phyloP scores from a whole-genome alignment of 2,888 invertebrate genomes.

The Trisateles emortualis region DNA sequence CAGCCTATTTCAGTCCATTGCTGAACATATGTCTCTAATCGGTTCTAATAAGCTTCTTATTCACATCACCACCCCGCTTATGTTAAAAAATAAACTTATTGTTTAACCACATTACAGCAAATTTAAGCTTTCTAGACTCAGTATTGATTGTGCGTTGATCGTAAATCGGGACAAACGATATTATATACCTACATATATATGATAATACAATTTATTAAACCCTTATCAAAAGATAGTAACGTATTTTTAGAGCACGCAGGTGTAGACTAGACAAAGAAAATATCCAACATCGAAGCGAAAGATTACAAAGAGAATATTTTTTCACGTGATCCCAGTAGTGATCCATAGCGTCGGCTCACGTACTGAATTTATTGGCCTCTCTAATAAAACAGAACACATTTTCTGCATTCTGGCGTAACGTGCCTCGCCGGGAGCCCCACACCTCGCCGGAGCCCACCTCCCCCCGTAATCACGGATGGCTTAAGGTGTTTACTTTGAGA shows the following conservation, averaged over 20 bases:
- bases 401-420: slow-evolving; percentile 71
- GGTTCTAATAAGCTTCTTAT: no score
- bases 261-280: slow-evolving; percentile 7
- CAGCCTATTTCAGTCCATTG: no score
- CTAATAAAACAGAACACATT: slow-evolving; percentile 82
- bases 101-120: no score
- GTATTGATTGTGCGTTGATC: no score
- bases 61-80: no score
- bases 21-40: no score
- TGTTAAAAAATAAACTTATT: no score
- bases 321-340: slow-evolving; percentile 57
- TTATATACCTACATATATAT: no score
- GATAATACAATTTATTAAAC: neutral
- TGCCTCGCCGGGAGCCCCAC: slow-evolving; percentile 30
- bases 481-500: slow-evolving; percentile 53
- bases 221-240: neutral
- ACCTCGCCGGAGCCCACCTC: slow-evolving; percentile 15
- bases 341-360: slow-evolving; percentile 70
- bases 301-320: slow-evolving; percentile 54
- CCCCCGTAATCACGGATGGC: slow-evolving; percentile 54
- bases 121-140: no score
- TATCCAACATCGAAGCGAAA: slow-evolving; percentile 5
- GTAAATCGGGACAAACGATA: no score
- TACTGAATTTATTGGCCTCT: slow-evolving; percentile 78
- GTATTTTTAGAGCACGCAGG: neutral